Evolutionary conservation across 2,113 vertebrate genomes (phyloP).

Genomic region (Calidris pygmaea): DNA sequence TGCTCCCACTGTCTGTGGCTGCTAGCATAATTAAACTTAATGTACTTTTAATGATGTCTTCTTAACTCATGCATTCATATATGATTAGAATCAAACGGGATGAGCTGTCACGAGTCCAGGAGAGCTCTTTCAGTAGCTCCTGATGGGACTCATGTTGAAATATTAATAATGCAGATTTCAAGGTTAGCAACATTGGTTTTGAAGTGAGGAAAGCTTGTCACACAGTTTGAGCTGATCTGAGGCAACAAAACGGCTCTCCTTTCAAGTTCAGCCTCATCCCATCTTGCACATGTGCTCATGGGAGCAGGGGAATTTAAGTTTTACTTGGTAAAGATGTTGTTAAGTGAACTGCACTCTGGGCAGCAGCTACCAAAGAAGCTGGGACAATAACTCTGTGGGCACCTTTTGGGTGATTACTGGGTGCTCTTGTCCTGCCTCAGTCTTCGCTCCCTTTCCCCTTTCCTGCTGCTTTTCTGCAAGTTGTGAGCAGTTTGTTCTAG

Average conservation of each 20-base stretch:
- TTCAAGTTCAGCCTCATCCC: slow-evolving; percentile 25
- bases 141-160: slow-evolving; percentile 40
- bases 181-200: slow-evolving; percentile 53
- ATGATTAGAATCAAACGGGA: slow-evolving; percentile 74
- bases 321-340: not conserved
- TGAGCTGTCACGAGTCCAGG: slow-evolving; percentile 53
- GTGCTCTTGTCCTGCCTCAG: not conserved
- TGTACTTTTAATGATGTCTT: slow-evolving; percentile 82
- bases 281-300: not conserved
- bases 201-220: slow-evolving; percentile 43
- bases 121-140: slow-evolving; percentile 6
- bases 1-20: slow-evolving; percentile 64
- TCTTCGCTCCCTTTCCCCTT: not conserved
- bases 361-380: not conserved
- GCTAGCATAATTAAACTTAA: slow-evolving; percentile 80
- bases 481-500: rapidly evolving
- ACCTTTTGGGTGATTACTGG: not conserved
- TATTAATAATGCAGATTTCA: slow-evolving; percentile 61
- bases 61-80: slow-evolving; percentile 75
- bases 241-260: slow-evolving; percentile 35
- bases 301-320: not conserved
- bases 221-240: slow-evolving; percentile 42
- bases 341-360: not conserved
- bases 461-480: not conserved
- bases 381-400: not conserved